Evolutionary conservation across 1,140 invertebrate genomes (phyloP), one percentile per base, ranked within the genome.

Genomic region (Drosophila nikananu): DNA sequence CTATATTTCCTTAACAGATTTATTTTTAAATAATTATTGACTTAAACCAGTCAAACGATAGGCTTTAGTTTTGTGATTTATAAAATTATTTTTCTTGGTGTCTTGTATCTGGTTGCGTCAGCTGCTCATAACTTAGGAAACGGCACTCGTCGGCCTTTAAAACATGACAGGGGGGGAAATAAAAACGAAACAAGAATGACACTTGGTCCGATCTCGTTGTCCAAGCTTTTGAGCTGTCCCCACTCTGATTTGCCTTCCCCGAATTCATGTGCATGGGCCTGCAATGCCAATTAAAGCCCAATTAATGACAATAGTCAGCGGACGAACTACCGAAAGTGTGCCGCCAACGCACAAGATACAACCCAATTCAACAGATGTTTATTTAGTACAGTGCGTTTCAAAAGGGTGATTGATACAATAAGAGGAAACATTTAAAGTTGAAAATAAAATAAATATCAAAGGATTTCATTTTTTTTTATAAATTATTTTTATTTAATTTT

Each of bases 211-310:
- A 54, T 44, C 60, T 59, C 51, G 52, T 72, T 70, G 48, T 41
- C 27, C 25, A 49, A 35, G 42, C 35, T 57, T 65, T 39, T 41
- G 49, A 61, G 66, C 55, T 54, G 49, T 15, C 37, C 21, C 30
- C n/a, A 49, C 72, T 76, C 48, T 70, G 77, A 66, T 80, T 79
- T 66, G 54, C 17, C 44, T 61, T 54, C 37, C 39, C 27, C 39
- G 30, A 41, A 49, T 32, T 76, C 27, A 35, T 58, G 32, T 52
- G 46, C 30, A 30, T 23, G 66, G 71, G 60, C 82, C 64, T 68
- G 84, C 84, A 64, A 79, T 66, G 73, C 63, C 86, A 90, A 90
- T 89, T 86, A 86, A 82, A 86, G 82, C 60, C 68, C 86, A 89
- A 90, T 89, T 89, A 89, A 86, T 86, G 86, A 81, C 83, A 66